phyloP scores from a whole-genome alignment of 2,113 vertebrate genomes.

The Charina bottae region DNA sequence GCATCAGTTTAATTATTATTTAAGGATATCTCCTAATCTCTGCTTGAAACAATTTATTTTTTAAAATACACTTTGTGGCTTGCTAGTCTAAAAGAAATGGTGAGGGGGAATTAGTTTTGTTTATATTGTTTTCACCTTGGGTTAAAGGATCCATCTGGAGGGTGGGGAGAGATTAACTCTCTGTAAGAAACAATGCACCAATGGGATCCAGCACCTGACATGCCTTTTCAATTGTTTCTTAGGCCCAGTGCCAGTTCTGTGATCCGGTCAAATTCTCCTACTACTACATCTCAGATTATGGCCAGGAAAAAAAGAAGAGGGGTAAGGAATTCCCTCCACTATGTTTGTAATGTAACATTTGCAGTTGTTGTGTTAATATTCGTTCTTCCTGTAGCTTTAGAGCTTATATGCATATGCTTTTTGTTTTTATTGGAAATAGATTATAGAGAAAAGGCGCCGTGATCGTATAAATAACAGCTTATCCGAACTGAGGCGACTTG shows the following conservation, averaged over 20 bases:
- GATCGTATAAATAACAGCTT: slow-evolving; percentile 97
- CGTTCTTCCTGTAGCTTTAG: slow-evolving; percentile 27
- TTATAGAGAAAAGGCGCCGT: slow-evolving; percentile 94
- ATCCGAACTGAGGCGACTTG: slow-evolving; percentile 89
- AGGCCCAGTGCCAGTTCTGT: slow-evolving; percentile 83
- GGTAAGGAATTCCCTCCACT: slow-evolving; percentile 67
- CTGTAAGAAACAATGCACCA: slow-evolving; percentile 18
- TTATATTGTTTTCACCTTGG: background rate
- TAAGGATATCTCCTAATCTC: background rate
- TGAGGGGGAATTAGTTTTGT: background rate
- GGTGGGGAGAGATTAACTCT: background rate
- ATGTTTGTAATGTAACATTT: slow-evolving; percentile 17
- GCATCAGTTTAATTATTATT: background rate
- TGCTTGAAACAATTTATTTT: slow-evolving; percentile 1
- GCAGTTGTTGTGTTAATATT: slow-evolving; percentile 46
- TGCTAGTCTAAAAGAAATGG: background rate
- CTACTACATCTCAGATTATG: slow-evolving; percentile 90
- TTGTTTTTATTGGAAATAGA: slow-evolving; percentile 76
- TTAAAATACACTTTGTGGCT: background rate
- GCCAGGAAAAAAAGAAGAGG: slow-evolving; percentile 92
- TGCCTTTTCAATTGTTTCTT: slow-evolving; percentile 54
- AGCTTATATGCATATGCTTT: slow-evolving; percentile 49
- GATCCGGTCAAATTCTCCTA: slow-evolving; percentile 86
- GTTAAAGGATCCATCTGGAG: background rate
- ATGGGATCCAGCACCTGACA: slow-evolving; percentile 62